Evolutionary conservation across 2,797 vertebrate genomes (phyloP).

Genomic region (Myotis vivesi): DNA sequence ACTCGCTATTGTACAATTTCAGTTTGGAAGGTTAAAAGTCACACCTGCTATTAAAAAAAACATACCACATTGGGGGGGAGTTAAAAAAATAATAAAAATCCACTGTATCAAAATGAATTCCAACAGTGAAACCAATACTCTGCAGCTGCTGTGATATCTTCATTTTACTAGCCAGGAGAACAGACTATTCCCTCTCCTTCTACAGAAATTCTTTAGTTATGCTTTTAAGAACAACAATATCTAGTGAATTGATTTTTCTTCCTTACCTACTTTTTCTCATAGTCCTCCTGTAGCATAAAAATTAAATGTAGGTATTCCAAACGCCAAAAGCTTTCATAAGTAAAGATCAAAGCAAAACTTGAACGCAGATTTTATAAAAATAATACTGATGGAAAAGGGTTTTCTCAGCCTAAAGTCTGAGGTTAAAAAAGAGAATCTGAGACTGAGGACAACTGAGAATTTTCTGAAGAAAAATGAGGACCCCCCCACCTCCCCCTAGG

Average conservation of each 20-base stretch:
- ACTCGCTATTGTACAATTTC: constrained; percentile 72
- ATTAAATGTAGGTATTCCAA: constrained; percentile 53
- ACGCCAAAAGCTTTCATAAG: not conserved
- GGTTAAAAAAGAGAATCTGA: constrained; percentile 20
- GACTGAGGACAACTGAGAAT: not conserved
- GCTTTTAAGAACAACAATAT: constrained; percentile 70
- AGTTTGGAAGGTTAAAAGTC: constrained; percentile 84
- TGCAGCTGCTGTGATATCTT: constrained; percentile 89
- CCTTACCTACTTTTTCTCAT: constrained; percentile 52
- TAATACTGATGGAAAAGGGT: not conserved
- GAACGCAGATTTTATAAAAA: constrained; percentile 70
- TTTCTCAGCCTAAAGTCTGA: not conserved
- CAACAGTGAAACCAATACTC: constrained; percentile 84
- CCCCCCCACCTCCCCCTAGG: accelerated
- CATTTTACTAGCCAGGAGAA: constrained; percentile 78
- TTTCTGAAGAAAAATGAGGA: constrained; percentile 9
- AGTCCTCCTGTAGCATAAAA: constrained; percentile 67
- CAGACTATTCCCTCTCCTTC: constrained; percentile 67
- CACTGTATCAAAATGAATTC: constrained; percentile 81
- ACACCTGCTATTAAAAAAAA: constrained; percentile 85
- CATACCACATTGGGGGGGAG: constrained; percentile 81
- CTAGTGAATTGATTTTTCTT: constrained; percentile 61
- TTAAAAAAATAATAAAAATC: constrained; percentile 73
- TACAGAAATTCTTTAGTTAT: constrained; percentile 76
- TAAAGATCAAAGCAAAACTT: constrained; percentile 32